Conservation (phyloP, 1,140 invertebrate species). For the Kradibia gibbosae region DNA sequence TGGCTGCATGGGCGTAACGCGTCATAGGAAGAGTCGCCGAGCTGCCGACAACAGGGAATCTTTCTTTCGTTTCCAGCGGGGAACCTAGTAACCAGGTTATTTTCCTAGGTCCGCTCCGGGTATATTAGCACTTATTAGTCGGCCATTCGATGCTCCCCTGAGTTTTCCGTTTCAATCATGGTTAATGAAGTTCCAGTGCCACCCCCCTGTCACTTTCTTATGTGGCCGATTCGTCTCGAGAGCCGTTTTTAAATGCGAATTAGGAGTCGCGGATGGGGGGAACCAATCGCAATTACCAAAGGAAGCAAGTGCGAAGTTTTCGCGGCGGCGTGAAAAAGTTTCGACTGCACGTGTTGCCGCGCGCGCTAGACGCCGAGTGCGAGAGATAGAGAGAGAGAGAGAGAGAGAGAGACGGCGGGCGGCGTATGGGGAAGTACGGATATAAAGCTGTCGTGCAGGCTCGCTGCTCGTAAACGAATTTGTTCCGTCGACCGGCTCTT, state of each 20-base stretch:
- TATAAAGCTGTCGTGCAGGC: conserved; percentile 49
- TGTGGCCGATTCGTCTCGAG: background rate
- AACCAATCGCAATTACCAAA: too few relatives aligned
- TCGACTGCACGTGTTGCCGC: too few relatives aligned
- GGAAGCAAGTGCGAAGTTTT: too few relatives aligned
- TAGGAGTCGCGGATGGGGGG: too few relatives aligned
- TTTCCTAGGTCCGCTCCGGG: background rate
- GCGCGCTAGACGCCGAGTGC: background rate
- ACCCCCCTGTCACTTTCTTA: background rate
- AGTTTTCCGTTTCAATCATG: background rate
- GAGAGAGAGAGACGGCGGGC: background rate
- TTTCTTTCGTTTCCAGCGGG: background rate
- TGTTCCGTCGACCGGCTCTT: conserved; percentile 49
- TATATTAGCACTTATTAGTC: background rate
- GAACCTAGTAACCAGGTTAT: conserved; percentile 57
- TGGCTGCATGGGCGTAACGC: background rate
- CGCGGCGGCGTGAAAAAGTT: too few relatives aligned
- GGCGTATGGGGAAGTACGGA: conserved; percentile 14
- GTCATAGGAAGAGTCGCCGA: background rate
- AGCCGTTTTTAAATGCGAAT: background rate
- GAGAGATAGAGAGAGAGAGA: background rate
- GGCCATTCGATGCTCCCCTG: background rate
- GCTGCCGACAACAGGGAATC: background rate
- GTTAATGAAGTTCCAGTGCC: background rate
- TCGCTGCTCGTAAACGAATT: conserved; percentile 54